Conservation (phyloP, 2,797 vertebrate species). For the Stomatorhinus walkeri region DNA sequence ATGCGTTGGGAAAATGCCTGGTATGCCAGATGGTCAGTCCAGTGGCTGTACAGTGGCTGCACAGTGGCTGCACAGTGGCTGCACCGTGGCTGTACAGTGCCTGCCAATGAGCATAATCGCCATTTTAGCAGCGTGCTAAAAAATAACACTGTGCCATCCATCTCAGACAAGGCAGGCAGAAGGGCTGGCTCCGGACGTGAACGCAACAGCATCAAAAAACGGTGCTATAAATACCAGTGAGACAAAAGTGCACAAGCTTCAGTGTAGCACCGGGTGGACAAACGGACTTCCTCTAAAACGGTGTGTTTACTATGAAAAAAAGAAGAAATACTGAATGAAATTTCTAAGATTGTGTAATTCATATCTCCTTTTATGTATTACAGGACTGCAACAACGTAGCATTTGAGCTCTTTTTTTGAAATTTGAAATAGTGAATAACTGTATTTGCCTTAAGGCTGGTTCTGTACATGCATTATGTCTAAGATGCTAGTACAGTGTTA, state of each 20-base stretch:
- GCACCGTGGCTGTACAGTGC: not conserved
- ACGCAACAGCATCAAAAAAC: conserved; percentile 20
- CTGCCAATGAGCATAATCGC: not conserved
- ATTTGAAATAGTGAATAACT: not conserved
- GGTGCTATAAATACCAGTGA: conserved; percentile 18
- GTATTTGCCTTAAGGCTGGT: not conserved
- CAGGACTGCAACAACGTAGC: not conserved
- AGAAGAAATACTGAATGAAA: conserved; percentile 1
- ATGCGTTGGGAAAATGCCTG: not conserved
- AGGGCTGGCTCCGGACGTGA: conserved; percentile 9
- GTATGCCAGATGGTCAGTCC: not conserved
- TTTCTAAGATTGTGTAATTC: not conserved
- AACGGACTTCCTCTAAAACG: conserved; percentile 21
- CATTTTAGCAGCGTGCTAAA: not conserved
- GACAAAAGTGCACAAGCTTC: not conserved
- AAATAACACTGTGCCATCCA: not conserved
- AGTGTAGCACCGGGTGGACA: conserved; percentile 18
- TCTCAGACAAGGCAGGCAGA: not conserved
- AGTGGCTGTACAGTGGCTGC: not conserved
- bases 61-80: not conserved
- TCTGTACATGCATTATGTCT: not conserved
- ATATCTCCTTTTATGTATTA: not conserved
- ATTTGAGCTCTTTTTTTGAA: not conserved
- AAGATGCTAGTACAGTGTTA: not conserved
- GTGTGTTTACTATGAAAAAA: conserved; percentile 13